Evolutionary conservation across 2,888 invertebrate species (phyloP).

Genomic region (Sarcophaga rosellei): DNA sequence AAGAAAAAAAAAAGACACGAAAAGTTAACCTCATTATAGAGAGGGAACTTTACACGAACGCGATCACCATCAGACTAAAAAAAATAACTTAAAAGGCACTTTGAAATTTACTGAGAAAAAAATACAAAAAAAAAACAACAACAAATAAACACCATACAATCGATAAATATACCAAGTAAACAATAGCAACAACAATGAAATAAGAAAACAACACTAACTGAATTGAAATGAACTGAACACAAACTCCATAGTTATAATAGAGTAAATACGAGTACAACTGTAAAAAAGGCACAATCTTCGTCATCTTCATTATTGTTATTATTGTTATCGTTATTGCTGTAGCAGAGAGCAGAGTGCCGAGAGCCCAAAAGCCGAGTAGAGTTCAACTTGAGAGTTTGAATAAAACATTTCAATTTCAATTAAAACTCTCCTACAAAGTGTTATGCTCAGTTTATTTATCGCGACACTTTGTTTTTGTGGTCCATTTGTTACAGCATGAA

Average conservation of each 20-base stretch:
- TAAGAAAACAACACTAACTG: conserved; percentile 34
- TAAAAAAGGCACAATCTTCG: conserved; percentile 64
- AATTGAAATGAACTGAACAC: not conserved
- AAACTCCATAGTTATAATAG: conserved; percentile 53
- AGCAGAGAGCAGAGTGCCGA: not conserved
- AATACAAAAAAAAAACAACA: conserved; percentile 55
- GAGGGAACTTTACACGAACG: conserved; percentile 69
- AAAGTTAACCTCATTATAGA: conserved; percentile 48
- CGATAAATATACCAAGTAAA: conserved; percentile 61
- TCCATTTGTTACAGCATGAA: conserved; percentile 29
- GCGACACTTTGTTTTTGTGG: conserved; percentile 16
- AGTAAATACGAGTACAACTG: conserved; percentile 60
- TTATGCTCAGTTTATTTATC: conserved; percentile 18
- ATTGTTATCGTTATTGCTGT: conserved; percentile 5
- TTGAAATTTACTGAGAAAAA: conserved; percentile 58
- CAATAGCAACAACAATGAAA: conserved; percentile 50
- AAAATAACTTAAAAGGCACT: conserved; percentile 63
- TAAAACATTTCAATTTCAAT: conserved; percentile 30
- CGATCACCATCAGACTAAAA: conserved; percentile 69
- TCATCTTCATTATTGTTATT: conserved; percentile 12
- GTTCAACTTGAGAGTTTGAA: conserved; percentile 16
- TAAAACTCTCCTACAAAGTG: conserved; percentile 13
- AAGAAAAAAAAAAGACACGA: conserved; percentile 9
- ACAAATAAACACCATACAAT: conserved; percentile 41
- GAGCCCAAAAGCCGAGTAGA: not conserved